phyloP scores from a whole-genome alignment of 2,797 vertebrate species.

The Simalia tracyae region DNA sequence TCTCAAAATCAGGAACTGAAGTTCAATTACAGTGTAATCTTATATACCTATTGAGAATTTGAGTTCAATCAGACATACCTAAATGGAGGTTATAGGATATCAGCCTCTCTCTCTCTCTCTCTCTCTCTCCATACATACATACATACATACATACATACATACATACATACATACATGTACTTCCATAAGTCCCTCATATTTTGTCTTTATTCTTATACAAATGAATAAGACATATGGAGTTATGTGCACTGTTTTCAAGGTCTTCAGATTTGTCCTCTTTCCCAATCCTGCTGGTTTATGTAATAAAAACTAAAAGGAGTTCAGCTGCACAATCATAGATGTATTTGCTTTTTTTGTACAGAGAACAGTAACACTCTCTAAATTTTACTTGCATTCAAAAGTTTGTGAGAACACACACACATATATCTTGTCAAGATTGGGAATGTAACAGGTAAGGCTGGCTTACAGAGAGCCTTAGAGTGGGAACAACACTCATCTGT shows the following conservation, averaged over 20 bases:
- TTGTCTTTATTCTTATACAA: not conserved
- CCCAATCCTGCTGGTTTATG: not conserved
- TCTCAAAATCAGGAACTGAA: not conserved
- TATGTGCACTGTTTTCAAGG: not conserved
- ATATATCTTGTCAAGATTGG: not conserved
- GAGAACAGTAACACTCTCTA: not conserved
- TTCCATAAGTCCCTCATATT: not conserved
- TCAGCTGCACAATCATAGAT: not conserved
- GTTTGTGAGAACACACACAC: not conserved
- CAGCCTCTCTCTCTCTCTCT: no score
- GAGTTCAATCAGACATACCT: no score
- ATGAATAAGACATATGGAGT: not conserved
- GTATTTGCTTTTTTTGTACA: not conserved
- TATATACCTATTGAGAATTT: no score
- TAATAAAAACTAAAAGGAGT: not conserved
- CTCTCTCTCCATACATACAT: no score
- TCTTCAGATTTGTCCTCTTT: not conserved
- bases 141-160: no score
- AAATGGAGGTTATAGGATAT: no score
- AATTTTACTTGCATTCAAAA: not conserved
- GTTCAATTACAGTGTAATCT: not conserved
- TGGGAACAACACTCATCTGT: not conserved
- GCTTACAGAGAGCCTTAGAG: no score
- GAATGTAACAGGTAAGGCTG: not conserved
- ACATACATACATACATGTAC: no score